Base-by-base conservation (phyloP, 1,140 invertebrate species). In the Schlechtendalia chinensis region DNA sequence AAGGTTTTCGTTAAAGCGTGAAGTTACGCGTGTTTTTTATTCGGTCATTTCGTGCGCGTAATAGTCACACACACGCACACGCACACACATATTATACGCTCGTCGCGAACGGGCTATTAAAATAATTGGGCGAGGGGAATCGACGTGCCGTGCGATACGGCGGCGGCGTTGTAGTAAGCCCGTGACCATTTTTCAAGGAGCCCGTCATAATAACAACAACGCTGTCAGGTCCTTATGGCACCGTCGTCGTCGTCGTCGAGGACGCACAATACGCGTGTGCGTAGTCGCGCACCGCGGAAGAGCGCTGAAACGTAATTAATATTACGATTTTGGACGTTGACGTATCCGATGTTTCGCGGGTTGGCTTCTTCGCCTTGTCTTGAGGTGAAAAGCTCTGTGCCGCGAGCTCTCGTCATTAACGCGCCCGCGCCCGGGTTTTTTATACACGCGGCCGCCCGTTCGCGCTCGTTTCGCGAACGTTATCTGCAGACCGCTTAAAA, bases 291-390 rank as follows among this genome's bases (percentile, higher is more conserved):
- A 10, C 5, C 5, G 27, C 1, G 27, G 50, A 32, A 14, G n/a
- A 56, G 54, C 32, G n/a, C 19, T 74, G 32, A 45, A 61, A 77
- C 56, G 39, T 59, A 77, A 77, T 77, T 77, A 77, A 77, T 77
- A 77, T 77, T 77, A 77, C 29, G 29, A 75, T n/a, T n/a, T n/a
- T n/a, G n/a, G 72, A 75, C 53, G 45, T 56, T 75, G 72, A 75
- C 58, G 72, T 58, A 75, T 56, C 32, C 72, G 72, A 75, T n/a
- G n/a, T 75, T 75, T 75, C 29, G 12, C n/a, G 72, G 11, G 22
- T n/a, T 45, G 32, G 17, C 32, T 67, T 67, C n/a, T 12, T 67
- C 17, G 32, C 22, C 22, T 16, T n/a, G 14, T 3, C n/a, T n/a
- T n/a, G n/a, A n/a, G 11, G 32, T 8, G n/a, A 45, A 22, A 45